A percentile compares a stretch with the other conserved stretches of the same genome.
These are phyloP conservation scores for Eupithecia exiguata DNA, from an alignment of 2,888 invertebrate genomes.

Conservation along the genomic window DNA sequence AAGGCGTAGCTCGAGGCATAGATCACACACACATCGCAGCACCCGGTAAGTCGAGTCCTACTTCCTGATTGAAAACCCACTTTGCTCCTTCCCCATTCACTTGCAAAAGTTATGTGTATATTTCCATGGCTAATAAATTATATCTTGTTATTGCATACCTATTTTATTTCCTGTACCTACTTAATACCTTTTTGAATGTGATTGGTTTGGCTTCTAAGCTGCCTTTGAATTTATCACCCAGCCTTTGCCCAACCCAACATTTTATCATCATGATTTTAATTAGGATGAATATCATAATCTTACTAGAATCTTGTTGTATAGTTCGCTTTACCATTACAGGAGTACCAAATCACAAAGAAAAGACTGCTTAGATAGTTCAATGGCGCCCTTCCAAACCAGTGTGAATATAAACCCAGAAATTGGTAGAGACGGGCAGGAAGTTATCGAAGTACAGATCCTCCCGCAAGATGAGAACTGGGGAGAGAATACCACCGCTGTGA, in stretches of 20 bases:
- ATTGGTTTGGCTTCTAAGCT: neutral
- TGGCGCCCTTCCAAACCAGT: conserved; percentile 95
- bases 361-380: conserved; percentile 84
- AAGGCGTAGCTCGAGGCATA: conserved; percentile 86
- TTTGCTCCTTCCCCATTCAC: conserved; percentile 3
- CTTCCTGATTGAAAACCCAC: conserved; percentile 1
- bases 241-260: too few relatives aligned
- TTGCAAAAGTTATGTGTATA: neutral
- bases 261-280: too few relatives aligned
- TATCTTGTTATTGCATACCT: conserved; percentile 4
- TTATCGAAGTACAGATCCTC: conserved; percentile 97
- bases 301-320: conserved; percentile 24
- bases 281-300: neutral
- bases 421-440: conserved; percentile 91
- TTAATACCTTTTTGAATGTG: neutral
- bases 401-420: conserved; percentile 92
- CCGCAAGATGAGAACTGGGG: conserved; percentile 99
- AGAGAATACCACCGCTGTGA: conserved; percentile 98
- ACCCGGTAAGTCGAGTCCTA: conserved; percentile 78
- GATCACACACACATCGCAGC: conserved; percentile 86
- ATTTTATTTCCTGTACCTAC: conserved; percentile 1
- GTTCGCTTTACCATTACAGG: conserved; percentile 63
- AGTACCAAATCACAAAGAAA: conserved; percentile 87
- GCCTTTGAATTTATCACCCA: too few relatives aligned
- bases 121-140: neutral